Evolutionary conservation across 2,113 vertebrate genomes (phyloP).

Genomic region (Entelurus aequoreus): DNA sequence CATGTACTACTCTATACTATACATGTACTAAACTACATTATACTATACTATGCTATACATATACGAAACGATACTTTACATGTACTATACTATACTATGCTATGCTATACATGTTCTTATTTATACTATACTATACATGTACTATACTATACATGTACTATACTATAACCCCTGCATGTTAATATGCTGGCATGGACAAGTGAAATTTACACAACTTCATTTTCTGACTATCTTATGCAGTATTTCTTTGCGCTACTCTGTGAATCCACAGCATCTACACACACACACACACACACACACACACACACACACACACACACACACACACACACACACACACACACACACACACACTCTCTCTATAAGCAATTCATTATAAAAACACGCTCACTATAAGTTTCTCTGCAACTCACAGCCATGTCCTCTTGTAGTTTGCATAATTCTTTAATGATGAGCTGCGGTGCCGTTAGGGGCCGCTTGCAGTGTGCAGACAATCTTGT

Average conservation of each 20-base stretch:
- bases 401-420: not conserved
- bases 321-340: no score
- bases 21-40: no score
- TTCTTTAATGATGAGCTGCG: constrained; percentile 4
- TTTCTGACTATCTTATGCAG: not conserved
- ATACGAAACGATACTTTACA: no score
- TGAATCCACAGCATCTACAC: not conserved
- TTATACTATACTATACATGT: no score
- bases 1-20: no score
- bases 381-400: constrained; percentile 1
- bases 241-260: not conserved
- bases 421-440: constrained; percentile 3
- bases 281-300: no score
- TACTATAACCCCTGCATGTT: not conserved
- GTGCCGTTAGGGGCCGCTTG: not conserved
- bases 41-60: no score
- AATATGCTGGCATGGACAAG: not conserved
- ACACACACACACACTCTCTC: not conserved
- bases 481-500: not conserved
- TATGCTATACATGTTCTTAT: no score
- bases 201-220: not conserved
- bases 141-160: no score
- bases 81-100: no score
- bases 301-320: no score
- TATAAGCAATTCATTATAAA: constrained; percentile 1